These are phyloP conservation scores for Porites cylindrica DNA, from an alignment of 92 coral and sea anemone species.

Conservation along the genomic window DNA sequence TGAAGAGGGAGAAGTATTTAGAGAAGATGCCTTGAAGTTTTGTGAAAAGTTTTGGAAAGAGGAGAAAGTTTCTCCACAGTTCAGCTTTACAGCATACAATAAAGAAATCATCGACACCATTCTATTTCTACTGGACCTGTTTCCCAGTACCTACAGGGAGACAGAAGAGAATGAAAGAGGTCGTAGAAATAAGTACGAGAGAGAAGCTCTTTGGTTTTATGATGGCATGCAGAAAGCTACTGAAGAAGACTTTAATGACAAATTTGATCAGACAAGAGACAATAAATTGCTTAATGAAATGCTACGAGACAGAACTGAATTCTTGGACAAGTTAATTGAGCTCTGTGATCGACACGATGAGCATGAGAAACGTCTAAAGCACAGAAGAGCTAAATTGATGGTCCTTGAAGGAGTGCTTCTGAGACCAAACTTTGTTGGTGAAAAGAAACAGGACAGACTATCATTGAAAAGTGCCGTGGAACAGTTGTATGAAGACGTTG, in stretches of 20 bases:
- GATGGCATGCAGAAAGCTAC: neutral
- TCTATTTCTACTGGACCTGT: no score
- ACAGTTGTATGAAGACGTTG: neutral
- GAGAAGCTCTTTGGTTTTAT: neutral
- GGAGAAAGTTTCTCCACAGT: no score
- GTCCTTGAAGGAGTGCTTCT: neutral
- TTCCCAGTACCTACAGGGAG: rapidly evolving
- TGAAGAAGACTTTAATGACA: neutral
- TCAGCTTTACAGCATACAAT: no score
- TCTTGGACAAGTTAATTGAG: neutral
- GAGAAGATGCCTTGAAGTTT: no score
- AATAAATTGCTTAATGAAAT: neutral
- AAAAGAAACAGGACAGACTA: neutral
- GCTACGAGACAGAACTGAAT: neutral
- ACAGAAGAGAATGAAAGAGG: neutral
- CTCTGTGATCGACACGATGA: neutral
- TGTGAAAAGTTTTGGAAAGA: no score
- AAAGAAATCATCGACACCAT: no score
- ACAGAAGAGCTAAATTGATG: neutral
- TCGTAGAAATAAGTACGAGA: neutral
- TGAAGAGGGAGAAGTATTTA: no score
- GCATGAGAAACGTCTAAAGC: neutral
- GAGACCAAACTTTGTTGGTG: neutral
- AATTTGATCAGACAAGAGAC: neutral
- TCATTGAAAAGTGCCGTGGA: neutral